A percentile compares a stretch with the other conserved stretches of the same genome.
These are phyloP conservation scores for Cololabis saira DNA, from an alignment of 2,113 vertebrate genomes.

Conservation along the genomic window DNA sequence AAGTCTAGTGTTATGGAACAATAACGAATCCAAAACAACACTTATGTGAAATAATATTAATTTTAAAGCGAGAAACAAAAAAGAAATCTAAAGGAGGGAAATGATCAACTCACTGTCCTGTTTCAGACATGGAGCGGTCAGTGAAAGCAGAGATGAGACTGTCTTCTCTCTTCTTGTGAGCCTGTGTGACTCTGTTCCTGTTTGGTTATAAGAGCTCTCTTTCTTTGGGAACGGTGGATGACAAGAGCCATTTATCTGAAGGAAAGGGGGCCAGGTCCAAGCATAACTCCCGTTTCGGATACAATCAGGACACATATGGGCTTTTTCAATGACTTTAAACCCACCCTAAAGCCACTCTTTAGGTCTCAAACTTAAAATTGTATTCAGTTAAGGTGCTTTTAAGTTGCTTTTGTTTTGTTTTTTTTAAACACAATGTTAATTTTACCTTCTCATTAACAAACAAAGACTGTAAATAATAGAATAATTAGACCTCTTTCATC, in stretches of 20 bases:
- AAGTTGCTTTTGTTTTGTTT: too few species aligned
- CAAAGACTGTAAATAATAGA: too few species aligned
- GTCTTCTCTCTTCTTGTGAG: slow-evolving; percentile 17
- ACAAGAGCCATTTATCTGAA: slow-evolving; percentile 42
- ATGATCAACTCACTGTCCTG: slow-evolving; percentile 6
- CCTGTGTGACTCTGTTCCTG: slow-evolving; percentile 1
- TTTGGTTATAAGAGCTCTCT: slow-evolving; percentile 31
- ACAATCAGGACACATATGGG: slow-evolving; percentile 5
- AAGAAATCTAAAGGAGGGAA: slow-evolving; percentile 13
- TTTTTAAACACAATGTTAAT: too few species aligned
- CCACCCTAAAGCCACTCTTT: background rate
- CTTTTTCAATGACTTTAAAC: background rate
- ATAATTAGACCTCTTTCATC: too few species aligned
- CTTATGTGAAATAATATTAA: slow-evolving; percentile 11
- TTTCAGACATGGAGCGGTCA: slow-evolving; percentile 36
- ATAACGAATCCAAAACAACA: too few species aligned
- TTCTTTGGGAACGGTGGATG: slow-evolving; percentile 19
- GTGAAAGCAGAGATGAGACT: slow-evolving; percentile 19
- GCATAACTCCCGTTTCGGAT: slow-evolving; percentile 20
- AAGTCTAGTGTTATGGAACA: background rate
- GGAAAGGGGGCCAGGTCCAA: slow-evolving; percentile 15
- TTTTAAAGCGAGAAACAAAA: slow-evolving; percentile 9
- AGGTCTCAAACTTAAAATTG: too few species aligned
- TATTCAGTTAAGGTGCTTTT: too few species aligned
- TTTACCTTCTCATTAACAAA: too few species aligned